phyloP scores from a whole-genome alignment of 2,797 vertebrate genomes.

The Fratercula arctica region DNA sequence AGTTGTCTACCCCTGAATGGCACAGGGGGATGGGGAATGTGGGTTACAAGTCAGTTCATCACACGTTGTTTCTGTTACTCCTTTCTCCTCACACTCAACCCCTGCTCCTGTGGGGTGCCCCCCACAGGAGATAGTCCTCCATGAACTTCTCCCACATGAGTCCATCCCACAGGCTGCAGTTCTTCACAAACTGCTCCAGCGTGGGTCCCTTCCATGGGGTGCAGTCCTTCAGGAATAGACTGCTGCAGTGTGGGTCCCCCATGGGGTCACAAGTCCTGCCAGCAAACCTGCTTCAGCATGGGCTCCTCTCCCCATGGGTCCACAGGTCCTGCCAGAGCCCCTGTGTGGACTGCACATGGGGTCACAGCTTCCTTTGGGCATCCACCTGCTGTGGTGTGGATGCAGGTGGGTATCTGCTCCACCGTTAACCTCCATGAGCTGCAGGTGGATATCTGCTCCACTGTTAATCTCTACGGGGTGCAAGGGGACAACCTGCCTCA shows the following conservation, averaged over 20 bases:
- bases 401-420: not conserved
- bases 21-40: not conserved
- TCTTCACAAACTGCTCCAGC: not conserved
- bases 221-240: too few relatives aligned
- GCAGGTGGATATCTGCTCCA: not conserved
- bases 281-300: not conserved
- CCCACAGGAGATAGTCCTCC: not conserved
- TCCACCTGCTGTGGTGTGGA: not conserved
- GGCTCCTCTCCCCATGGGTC: not conserved
- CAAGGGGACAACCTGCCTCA: not conserved
- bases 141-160: not conserved
- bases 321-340: not conserved
- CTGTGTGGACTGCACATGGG: too few relatives aligned
- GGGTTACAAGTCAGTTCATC: not conserved
- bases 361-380: not conserved
- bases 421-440: not conserved
- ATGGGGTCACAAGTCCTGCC: too few relatives aligned
- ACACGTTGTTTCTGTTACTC: not conserved
- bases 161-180: not conserved
- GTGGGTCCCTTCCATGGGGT: too few relatives aligned
- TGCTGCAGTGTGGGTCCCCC: too few relatives aligned
- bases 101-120: not conserved
- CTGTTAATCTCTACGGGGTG: not conserved
- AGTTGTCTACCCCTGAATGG: not conserved
- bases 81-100: not conserved